Percentiles rank a stretch among this genome's conserved stretches.
Conservation (phyloP, 1,140 invertebrate genomes). For the Leptinotarsa texana region DNA sequence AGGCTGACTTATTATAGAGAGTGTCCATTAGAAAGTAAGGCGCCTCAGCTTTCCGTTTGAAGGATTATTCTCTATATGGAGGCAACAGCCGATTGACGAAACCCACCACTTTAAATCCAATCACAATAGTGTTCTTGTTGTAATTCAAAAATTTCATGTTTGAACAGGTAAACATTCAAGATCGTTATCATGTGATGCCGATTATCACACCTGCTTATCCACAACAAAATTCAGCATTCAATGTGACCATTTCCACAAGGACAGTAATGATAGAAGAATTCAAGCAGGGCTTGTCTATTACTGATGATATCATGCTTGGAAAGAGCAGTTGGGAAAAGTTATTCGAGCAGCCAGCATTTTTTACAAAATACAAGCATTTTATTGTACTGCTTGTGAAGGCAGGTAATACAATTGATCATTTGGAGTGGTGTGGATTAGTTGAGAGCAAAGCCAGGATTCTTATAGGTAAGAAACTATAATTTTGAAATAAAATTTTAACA, state of each 20-base stretch:
- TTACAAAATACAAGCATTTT: conserved; percentile 94
- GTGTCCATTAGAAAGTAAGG: too few relatives aligned
- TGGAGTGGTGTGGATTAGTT: conserved; percentile 96
- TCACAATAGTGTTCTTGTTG: background rate
- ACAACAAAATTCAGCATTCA: conserved; percentile 99
- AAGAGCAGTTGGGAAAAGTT: conserved; percentile 86
- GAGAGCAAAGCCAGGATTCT: conserved; percentile 95
- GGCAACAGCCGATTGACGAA: too few relatives aligned
- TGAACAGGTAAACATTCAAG: conserved; percentile 75
- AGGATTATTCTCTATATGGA: too few relatives aligned
- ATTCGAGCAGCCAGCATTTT: conserved; percentile 96
- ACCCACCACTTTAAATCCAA: too few relatives aligned
- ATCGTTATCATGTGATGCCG: conserved; percentile 97
- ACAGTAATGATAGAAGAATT: conserved; percentile 95
- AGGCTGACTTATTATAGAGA: too few relatives aligned
- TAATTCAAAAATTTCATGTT: background rate
- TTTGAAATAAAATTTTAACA: too few relatives aligned
- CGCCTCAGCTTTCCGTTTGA: too few relatives aligned
- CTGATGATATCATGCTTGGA: conserved; percentile 85
- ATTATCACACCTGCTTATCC: conserved; percentile 99
- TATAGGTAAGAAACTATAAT: conserved; percentile 64
- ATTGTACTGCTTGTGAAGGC: conserved; percentile 87
- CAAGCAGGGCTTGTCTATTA: conserved; percentile 73
- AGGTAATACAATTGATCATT: conserved; percentile 78
- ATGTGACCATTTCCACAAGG: conserved; percentile 91